phyloP scores from a whole-genome alignment of 2,888 invertebrate genomes.

The Zaprionus obscuricornis region DNA sequence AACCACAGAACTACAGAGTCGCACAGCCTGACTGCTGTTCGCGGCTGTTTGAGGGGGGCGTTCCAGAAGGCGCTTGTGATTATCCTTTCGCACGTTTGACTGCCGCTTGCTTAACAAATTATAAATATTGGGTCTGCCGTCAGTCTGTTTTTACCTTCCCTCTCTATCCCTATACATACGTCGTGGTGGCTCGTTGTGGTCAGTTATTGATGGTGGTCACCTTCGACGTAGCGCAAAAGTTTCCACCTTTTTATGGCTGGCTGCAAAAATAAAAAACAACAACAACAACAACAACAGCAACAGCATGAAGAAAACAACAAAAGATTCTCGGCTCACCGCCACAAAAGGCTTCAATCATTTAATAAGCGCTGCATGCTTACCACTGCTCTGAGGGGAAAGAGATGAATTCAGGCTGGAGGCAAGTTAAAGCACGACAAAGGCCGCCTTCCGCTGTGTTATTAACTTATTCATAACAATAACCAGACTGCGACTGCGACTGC shows the following conservation, averaged over 20 bases:
- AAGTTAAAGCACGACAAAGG: constrained; percentile 75
- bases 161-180: background rate
- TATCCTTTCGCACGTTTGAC: constrained; percentile 81
- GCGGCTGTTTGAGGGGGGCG: constrained; percentile 58
- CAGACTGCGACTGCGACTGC: constrained; percentile 52
- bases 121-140: constrained; percentile 56
- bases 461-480: constrained; percentile 84
- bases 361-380: constrained; percentile 67
- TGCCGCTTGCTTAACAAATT: constrained; percentile 77
- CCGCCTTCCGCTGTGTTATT: constrained; percentile 84
- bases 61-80: constrained; percentile 76
- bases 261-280: constrained; percentile 21
- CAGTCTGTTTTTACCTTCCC: constrained; percentile 12
- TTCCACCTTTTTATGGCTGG: constrained; percentile 69
- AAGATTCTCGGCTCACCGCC: constrained; percentile 38
- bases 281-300: background rate
- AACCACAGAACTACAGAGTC: constrained; percentile 1
- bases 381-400: background rate
- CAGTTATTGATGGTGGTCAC: constrained; percentile 75
- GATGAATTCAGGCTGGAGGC: constrained; percentile 30
- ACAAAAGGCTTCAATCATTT: constrained; percentile 72
- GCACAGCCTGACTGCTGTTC: background rate
- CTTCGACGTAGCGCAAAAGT: constrained; percentile 59
- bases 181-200: constrained; percentile 42
- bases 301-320: background rate